phyloP scores from a whole-genome alignment of 2,113 vertebrate species.

The Nycticryphes semicollaris region DNA sequence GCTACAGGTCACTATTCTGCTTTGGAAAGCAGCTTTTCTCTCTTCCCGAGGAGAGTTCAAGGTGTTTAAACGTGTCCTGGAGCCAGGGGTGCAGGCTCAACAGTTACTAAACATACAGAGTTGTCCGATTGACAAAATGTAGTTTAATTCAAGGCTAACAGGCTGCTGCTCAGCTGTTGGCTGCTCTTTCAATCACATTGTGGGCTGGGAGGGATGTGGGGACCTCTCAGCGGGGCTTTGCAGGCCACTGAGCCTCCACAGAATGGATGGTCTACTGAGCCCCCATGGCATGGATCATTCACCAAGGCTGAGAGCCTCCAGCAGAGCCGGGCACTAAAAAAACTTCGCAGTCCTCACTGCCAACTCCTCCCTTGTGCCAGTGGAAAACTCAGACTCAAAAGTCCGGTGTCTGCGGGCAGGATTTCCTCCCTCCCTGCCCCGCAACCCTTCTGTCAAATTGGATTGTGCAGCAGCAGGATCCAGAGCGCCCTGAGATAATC shows the following conservation, averaged over 20 bases:
- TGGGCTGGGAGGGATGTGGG: background rate
- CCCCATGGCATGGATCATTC: background rate
- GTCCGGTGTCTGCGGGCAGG: background rate
- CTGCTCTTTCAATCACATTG: background rate
- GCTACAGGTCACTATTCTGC: background rate
- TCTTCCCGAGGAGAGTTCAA: background rate
- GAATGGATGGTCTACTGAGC: background rate
- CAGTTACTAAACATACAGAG: background rate
- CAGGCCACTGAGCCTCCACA: background rate
- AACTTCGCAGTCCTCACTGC: background rate
- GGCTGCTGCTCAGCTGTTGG: background rate
- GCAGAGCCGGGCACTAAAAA: background rate
- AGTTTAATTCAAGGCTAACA: background rate
- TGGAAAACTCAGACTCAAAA: background rate
- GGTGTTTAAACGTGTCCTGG: background rate
- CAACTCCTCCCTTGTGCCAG: background rate
- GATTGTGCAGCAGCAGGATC: conserved; percentile 24
- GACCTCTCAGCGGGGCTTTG: background rate
- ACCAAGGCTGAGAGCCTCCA: background rate
- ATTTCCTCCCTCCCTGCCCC: background rate
- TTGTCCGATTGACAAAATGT: background rate
- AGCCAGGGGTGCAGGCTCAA: background rate
- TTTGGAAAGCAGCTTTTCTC: conserved; percentile 11
- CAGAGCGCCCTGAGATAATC: conserved; percentile 27
- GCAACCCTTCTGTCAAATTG: conserved; percentile 17